Base-by-base conservation (phyloP, 2,888 invertebrate species). In the Rosalia funebris region DNA sequence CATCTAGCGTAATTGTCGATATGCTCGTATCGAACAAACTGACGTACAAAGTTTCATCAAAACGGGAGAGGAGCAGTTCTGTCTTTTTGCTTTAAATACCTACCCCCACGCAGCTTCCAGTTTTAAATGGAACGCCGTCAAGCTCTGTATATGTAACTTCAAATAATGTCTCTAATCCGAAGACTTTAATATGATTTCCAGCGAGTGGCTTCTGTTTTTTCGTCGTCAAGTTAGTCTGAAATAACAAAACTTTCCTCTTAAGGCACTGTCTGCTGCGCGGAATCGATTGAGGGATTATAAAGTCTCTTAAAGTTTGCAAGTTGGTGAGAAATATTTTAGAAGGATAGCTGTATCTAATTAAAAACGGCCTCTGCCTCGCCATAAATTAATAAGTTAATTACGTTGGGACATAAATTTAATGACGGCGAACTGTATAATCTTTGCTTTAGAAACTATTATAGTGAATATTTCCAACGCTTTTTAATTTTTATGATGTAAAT, bases 181-280 rank as follows among this genome's bases (percentile, higher is more conserved):
- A 41, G 42, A 53, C 42, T 53, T 53, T 53, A 53, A 53, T 53
- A 42, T 42, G 53, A 53, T 53, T 53, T 53, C 37, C 53, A 37
- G 48, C 20, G 48, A 50, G 48, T 47, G 31, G 15, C 20, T 37
- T n/a, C 48, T 17, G 42, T 53, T 53, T 53, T 53, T 53, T n/a
- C 53, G 42, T n/a, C 41, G 41, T 42, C 32, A 31, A 42, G 53
- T 41, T 42, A 42, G 41, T 53, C 19, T 53, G 42, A 53, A 42
- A 53, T 42, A 53, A 53, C 53, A 53, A 53, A 53, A 53, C 53
- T 53, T 53, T 53, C 53, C 53, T 53, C 53, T 53, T 42, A 53
- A 53, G 39, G 32, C 17, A 53, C 41, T 53, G 53, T 14, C 53
- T 41, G 41, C 32, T 53, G 4, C 11, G 12, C 2, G 42, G 16